Conservation (phyloP, 2,113 vertebrate species). For the Coracopsis vasa region DNA sequence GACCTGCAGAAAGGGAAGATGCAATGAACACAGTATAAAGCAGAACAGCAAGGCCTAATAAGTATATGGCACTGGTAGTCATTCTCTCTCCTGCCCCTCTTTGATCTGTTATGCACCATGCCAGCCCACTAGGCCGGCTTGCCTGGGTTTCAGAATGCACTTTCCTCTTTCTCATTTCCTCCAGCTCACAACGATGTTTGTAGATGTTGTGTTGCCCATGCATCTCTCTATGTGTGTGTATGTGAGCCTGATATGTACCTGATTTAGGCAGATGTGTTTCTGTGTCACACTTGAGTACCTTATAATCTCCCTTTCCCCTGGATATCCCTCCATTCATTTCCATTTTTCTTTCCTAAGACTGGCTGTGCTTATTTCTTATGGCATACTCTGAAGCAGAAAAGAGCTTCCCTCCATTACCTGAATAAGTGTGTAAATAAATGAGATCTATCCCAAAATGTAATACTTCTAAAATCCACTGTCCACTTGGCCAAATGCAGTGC, state of each 20-base stretch:
- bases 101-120: slow-evolving; percentile 13
- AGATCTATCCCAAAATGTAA: background rate
- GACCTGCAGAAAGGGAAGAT: background rate
- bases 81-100: slow-evolving; percentile 32
- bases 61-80: background rate
- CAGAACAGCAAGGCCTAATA: background rate
- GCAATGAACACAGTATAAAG: background rate
- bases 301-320: background rate
- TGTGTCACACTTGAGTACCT: slow-evolving; percentile 18
- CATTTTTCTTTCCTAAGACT: slow-evolving; percentile 28
- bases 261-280: slow-evolving; percentile 38
- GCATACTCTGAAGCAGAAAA: slow-evolving; percentile 40
- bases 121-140: slow-evolving; percentile 30
- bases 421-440: background rate
- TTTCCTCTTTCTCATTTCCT: slow-evolving; percentile 48
- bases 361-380: slow-evolving; percentile 30
- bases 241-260: background rate
- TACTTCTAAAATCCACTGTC: background rate
- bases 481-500: background rate
- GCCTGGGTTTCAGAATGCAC: slow-evolving; percentile 69
- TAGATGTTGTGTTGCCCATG: slow-evolving; percentile 40
- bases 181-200: slow-evolving; percentile 43
- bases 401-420: background rate
- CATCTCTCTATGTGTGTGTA: slow-evolving; percentile 5
- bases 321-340: background rate